Base-by-base conservation (phyloP, 2,888 invertebrate species). In the Coenonympha arcania region DNA sequence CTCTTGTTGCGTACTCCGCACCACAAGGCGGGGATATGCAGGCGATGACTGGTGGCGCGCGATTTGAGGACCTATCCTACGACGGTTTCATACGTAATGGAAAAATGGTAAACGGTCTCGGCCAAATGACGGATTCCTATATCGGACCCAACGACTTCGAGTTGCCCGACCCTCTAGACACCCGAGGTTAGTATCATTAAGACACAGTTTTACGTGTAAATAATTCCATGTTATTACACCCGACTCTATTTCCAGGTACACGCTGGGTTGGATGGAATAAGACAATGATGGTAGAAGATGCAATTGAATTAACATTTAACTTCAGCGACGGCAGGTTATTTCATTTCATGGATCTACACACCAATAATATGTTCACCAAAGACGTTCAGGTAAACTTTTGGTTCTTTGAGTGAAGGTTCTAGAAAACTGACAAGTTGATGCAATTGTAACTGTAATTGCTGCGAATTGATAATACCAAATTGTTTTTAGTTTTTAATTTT, bases 251-350 rank as follows among this genome's bases (percentile, higher is more conserved):
- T 51, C 69, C 60, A 90, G 90, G 90, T 26, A 88, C 88, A 36
- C 87, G 90, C 41, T 96, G 96, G 96, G 91, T 96, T 3, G 96
- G 96, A 19, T 96, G 96, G 96, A 90, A 90, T 68, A 91, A 91
- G 64, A 88, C 90, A 5, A 88, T 90, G 57, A 71, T 83, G 33
- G 76, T 88, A 2, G 88, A 90, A 42, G 79, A 82, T 3, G 90
- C 90, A 39, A 85, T 96, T 6, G 91, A 92, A 63, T 87, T 97
- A 34, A 88, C 90, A 2, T 95, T 96, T 75, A 93, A 94, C 73
- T 96, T 96, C 74, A 91, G 91, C 58, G 88, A 88, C 44, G 87
- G 92, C 1, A 87, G 94, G 16, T 91, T 94, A 65, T 95, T 96
- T 73, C 87, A 89, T 24, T 87, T 89, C 48, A 88, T 93, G 11